Conservation (phyloP, 1,140 invertebrate genomes). For the Frieseomelitta varia region DNA sequence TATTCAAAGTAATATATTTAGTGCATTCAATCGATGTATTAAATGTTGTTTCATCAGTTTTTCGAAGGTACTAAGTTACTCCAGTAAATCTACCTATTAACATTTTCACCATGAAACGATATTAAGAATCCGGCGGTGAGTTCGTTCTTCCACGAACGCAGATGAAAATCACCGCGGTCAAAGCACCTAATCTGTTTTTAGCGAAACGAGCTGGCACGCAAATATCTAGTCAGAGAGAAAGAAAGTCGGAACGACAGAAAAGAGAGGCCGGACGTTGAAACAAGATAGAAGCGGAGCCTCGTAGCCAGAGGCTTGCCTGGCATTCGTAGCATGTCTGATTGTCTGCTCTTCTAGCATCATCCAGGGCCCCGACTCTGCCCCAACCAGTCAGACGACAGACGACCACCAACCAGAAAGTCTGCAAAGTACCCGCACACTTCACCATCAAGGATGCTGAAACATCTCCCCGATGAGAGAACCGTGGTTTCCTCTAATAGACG, state of each 20-base stretch:
- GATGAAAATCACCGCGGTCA: not conserved
- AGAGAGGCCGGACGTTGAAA: slow-evolving; percentile 19
- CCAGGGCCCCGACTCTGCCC: slow-evolving; percentile 31
- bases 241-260: not conserved
- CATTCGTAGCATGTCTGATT: slow-evolving; percentile 69
- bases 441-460: slow-evolving; percentile 9
- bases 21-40: too few relatives aligned
- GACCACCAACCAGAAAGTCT: slow-evolving; percentile 43
- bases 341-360: slow-evolving; percentile 67
- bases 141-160: not conserved
- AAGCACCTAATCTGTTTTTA: not conserved
- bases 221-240: not conserved
- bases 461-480: slow-evolving; percentile 9
- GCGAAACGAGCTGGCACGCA: not conserved
- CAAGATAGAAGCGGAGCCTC: slow-evolving; percentile 12
- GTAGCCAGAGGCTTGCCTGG: slow-evolving; percentile 48
- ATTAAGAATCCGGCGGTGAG: too few relatives aligned
- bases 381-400: slow-evolving; percentile 48
- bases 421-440: slow-evolving; percentile 47
- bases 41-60: too few relatives aligned
- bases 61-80: too few relatives aligned
- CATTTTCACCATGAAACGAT: too few relatives aligned
- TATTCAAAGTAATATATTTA: too few relatives aligned
- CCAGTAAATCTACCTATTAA: too few relatives aligned
- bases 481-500: slow-evolving; percentile 23